These are phyloP conservation scores for Thysanoteuthis rhombus DNA, from an alignment of 2,888 invertebrate species.

Conservation along the genomic window DNA sequence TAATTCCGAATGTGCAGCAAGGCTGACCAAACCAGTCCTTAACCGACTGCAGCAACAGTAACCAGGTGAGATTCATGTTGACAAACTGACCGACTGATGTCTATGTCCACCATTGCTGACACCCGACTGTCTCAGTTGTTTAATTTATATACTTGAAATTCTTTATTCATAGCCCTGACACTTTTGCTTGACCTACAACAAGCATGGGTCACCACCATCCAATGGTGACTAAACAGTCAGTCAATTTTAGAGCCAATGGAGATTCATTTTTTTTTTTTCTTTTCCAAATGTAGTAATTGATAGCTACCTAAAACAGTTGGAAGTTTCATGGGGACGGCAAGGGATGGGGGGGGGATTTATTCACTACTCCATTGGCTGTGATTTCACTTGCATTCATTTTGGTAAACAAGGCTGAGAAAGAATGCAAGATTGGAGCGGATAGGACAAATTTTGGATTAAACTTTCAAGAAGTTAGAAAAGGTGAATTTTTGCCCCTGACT, in stretches of 20 bases:
- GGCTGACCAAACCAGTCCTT: neutral
- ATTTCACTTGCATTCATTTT: neutral
- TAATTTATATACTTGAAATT: slow-evolving; percentile 12
- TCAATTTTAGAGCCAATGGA: neutral
- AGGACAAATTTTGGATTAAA: too few relatives aligned
- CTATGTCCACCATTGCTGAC: neutral
- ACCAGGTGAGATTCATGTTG: neutral
- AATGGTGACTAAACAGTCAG: neutral
- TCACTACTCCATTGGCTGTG: neutral
- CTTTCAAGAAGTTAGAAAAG: too few relatives aligned
- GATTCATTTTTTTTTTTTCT: neutral
- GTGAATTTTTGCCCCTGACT: too few relatives aligned
- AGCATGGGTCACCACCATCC: neutral
- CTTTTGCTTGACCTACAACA: neutral
- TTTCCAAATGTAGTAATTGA: neutral
- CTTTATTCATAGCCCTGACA: neutral
- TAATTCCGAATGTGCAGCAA: neutral
- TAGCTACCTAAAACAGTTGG: neutral
- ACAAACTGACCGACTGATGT: neutral
- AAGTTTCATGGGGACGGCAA: neutral
- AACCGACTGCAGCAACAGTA: neutral
- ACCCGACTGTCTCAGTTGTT: neutral
- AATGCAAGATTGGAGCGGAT: too few relatives aligned
- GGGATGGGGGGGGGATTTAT: neutral
- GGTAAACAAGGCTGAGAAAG: too few relatives aligned